phyloP scores from a whole-genome alignment of 2,888 invertebrate genomes.

The Amblyteles armatorius region DNA sequence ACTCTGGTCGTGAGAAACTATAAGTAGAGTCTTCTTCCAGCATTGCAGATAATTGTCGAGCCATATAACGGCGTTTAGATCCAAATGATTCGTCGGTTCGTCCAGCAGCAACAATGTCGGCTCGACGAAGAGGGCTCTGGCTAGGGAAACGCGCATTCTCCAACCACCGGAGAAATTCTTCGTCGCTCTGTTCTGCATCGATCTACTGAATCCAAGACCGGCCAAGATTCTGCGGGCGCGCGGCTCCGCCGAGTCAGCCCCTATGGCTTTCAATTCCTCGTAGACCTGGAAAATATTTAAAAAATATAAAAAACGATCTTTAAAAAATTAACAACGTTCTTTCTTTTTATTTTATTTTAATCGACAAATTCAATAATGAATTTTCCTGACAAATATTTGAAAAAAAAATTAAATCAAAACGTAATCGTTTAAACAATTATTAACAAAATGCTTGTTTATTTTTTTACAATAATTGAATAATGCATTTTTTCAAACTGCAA shows the following conservation, averaged over 20 bases:
- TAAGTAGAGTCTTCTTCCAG: constrained; percentile 99
- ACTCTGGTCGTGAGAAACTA: constrained; percentile 99
- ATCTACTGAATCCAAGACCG: constrained; percentile 96
- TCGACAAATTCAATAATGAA: too few relatives aligned
- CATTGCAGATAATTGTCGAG: constrained; percentile 98
- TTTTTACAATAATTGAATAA: too few relatives aligned
- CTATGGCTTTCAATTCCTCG: constrained; percentile 97
- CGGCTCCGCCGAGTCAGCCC: constrained; percentile 99
- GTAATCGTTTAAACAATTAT: too few relatives aligned
- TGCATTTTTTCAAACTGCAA: too few relatives aligned
- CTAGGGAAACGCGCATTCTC: constrained; percentile 99
- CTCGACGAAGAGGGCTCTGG: constrained; percentile 97
- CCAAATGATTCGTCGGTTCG: constrained; percentile 99
- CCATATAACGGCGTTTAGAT: constrained; percentile 99
- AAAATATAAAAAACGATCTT: background rate
- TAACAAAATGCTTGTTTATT: too few relatives aligned
- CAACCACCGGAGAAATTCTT: constrained; percentile 97
- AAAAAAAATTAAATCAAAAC: too few relatives aligned
- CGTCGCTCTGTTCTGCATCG: constrained; percentile 96
- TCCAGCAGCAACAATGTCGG: constrained; percentile 98
- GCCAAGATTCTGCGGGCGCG: constrained; percentile 97
- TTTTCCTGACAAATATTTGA: too few relatives aligned
- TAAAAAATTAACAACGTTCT: background rate
- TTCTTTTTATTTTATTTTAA: background rate
- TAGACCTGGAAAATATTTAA: constrained; percentile 88